Evolutionary conservation across 2,113 vertebrate species (phyloP), one percentile per base, ranked within the genome.

Genomic region (Spilogale gracilis): DNA sequence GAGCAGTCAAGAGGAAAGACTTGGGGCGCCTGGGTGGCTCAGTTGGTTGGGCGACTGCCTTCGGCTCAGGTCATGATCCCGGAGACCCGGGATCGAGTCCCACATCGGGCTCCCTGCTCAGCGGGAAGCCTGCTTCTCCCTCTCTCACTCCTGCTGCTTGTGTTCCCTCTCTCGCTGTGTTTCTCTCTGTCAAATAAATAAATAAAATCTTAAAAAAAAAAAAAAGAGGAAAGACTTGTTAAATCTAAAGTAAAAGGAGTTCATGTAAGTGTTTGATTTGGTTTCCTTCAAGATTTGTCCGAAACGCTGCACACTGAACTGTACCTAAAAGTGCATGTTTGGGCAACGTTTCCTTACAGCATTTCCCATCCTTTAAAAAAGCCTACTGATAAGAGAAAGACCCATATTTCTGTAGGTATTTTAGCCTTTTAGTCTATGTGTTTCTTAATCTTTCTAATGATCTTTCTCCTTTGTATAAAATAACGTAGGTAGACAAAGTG

Each of bases 1-100:
- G 94, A 94, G 91, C 94, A 98, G 89, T 96, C 93, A 96, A 96
- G 97, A 95, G 92, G 96, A 96, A 98, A 97, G 92, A 95, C 61
- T 88, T 76, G 60, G 38, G 38, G 38, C 38, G 38, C 38, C 38
- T 38, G 38, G 38, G 38, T 38, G 38, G 38, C 38, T 38, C 38
- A 38, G 38, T 38, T 38, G 38, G 38, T 38, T 38, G 38, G 38
- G 38, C 38, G 38, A 38, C 38, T 38, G 38, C 38, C 38, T 38
- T 38, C 38, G 38, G 38, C 38, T 38, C 38, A 38, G 38, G 38
- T 38, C 38, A 38, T 38, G 38, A 38, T 38, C 38, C 38, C 38
- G 38, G 38, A 38, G 38, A 38, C 38, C 38, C 38, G 38, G 38
- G 38, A 38, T 38, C 2, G 38, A 38, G 38, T 38, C 38, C 38